phyloP scores from a whole-genome alignment of 2,888 invertebrate genomes.

The Nephrotoma guestfalica region DNA sequence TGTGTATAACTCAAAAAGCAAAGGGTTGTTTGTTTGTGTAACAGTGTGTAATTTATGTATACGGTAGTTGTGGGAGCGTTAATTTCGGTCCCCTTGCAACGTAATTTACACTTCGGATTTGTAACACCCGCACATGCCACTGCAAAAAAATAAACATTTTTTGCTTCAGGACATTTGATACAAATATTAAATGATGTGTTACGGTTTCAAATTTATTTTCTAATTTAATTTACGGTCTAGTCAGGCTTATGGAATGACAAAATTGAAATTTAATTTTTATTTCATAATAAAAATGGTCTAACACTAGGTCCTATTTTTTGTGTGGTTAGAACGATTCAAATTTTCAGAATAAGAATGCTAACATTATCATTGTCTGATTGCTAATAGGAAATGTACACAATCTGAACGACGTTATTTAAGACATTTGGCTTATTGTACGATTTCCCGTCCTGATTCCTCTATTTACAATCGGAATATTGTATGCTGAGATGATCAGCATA shows the following conservation, averaged over 20 bases:
- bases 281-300: not conserved
- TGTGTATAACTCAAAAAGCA: too few species aligned
- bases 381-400: too few species aligned
- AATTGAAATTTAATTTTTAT: not conserved
- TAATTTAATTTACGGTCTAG: not conserved
- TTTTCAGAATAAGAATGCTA: not conserved
- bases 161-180: not conserved
- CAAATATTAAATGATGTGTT: not conserved
- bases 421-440: not conserved
- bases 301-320: not conserved
- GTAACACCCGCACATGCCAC: not conserved
- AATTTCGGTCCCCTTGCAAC: not conserved
- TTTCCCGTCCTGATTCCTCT: not conserved
- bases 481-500: not conserved
- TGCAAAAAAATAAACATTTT: not conserved
- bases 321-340: not conserved
- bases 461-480: not conserved
- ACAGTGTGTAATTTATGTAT: not conserved
- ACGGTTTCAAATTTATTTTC: not conserved
- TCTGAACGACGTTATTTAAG: not conserved
- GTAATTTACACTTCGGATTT: not conserved
- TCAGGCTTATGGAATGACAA: not conserved
- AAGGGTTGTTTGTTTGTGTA: not conserved
- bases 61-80: not conserved
- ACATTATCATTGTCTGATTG: too few species aligned